These are phyloP conservation scores for Rhimphoctona megacephalus DNA, from an alignment of 2,888 invertebrate genomes.

Conservation along the genomic window DNA sequence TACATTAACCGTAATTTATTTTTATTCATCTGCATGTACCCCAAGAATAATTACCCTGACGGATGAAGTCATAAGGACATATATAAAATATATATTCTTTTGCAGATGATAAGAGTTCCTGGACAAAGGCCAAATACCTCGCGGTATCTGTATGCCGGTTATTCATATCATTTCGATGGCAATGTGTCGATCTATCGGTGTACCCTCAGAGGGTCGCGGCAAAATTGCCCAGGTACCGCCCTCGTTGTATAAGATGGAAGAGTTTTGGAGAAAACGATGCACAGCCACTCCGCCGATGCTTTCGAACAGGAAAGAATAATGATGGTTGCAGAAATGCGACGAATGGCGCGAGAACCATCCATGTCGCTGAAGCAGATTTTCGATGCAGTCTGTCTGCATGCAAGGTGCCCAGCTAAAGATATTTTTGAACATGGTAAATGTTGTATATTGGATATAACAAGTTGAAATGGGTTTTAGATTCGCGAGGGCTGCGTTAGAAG, in stretches of 20 bases:
- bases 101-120: background rate
- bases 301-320: background rate
- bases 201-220: background rate
- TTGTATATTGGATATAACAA: background rate
- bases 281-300: background rate
- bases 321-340: slow-evolving; percentile 4
- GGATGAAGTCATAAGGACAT: too few relatives aligned
- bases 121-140: background rate
- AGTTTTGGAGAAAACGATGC: background rate
- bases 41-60: too few relatives aligned
- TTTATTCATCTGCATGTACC: too few relatives aligned
- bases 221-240: background rate
- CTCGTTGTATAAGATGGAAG: background rate
- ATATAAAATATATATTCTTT: background rate
- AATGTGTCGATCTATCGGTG: background rate
- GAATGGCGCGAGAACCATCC: background rate
- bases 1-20: too few relatives aligned
- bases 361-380: slow-evolving; percentile 8
- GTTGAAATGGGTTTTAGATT: background rate
- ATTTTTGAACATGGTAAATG: background rate
- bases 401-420: background rate
- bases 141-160: background rate
- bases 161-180: background rate
- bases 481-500: too few relatives aligned
- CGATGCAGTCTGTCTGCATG: slow-evolving; percentile 7